phyloP scores from a whole-genome alignment of 2,888 invertebrate genomes.

The Escarpia spicata region DNA sequence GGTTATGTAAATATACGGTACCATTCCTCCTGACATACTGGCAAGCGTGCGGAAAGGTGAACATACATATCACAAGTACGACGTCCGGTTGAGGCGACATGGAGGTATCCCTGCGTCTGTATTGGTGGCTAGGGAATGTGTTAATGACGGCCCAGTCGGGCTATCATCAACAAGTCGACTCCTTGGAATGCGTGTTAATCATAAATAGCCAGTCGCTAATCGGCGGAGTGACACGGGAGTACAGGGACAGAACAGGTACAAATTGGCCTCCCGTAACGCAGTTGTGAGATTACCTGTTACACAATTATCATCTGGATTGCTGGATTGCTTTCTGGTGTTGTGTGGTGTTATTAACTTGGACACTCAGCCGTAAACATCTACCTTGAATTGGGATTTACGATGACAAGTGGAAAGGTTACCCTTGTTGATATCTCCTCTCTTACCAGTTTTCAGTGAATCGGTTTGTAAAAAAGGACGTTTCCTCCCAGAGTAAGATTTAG shows the following conservation, averaged over 20 bases:
- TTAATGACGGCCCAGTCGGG: neutral
- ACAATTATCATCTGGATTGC: neutral
- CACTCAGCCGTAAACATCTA: neutral
- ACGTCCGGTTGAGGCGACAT: neutral
- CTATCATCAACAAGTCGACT: neutral
- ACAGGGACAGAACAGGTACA: neutral
- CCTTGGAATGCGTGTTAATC: neutral
- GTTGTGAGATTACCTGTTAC: neutral
- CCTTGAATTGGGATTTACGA: too few species aligned
- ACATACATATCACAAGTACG: neutral
- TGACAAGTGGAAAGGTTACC: too few species aligned
- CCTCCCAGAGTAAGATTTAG: too few species aligned
- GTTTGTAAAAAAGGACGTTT: too few species aligned
- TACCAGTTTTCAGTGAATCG: too few species aligned
- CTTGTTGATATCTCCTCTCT: too few species aligned
- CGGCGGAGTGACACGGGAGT: neutral
- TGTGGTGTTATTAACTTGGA: neutral
- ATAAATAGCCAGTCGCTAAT: neutral
- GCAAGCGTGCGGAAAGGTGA: constrained; percentile 1
- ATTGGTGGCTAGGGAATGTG: neutral
- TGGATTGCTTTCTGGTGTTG: neutral
- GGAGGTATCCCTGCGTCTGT: neutral
- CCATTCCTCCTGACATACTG: neutral
- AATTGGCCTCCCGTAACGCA: neutral
- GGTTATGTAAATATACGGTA: neutral